A percentile compares a stretch with the other conserved stretches of the same genome.
Evolutionary conservation across 2,113 vertebrate species (phyloP).

Genomic region (Herpetotheres cachinnans): DNA sequence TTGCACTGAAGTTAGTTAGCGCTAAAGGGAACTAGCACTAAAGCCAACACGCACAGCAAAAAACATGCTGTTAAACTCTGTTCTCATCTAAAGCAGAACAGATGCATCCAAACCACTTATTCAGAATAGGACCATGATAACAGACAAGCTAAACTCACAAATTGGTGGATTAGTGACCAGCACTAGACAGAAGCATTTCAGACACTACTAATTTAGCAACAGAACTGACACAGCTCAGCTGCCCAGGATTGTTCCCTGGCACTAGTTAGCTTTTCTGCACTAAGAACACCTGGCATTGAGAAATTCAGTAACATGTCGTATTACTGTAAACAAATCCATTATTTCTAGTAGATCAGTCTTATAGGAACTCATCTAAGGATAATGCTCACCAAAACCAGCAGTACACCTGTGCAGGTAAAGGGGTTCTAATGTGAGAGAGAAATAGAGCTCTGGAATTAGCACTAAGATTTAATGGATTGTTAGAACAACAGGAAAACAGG

Average conservation of each 20-base stretch:
- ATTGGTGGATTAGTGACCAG: neutral
- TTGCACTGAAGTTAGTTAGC: neutral
- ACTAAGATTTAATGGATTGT: neutral
- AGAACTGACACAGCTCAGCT: neutral
- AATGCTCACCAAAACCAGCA: neutral
- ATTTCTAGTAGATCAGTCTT: neutral
- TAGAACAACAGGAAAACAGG: neutral
- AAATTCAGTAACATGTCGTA: neutral
- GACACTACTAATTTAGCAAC: neutral
- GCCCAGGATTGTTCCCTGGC: neutral
- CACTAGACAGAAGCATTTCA: neutral
- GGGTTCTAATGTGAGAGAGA: neutral
- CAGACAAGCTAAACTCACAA: neutral
- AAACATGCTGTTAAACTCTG: neutral
- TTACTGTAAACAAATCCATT: neutral
- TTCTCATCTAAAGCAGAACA: neutral
- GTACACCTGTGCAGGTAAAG: neutral
- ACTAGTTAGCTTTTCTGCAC: neutral
- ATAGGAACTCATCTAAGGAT: neutral
- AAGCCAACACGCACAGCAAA: neutral
- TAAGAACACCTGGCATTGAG: neutral
- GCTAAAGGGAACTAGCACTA: neutral
- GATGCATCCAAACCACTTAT: neutral
- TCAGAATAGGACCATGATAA: neutral
- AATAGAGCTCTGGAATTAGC: neutral